Evolutionary conservation across 2,113 vertebrate genomes (phyloP).

Genomic region (Chroicocephalus ridibundus): DNA sequence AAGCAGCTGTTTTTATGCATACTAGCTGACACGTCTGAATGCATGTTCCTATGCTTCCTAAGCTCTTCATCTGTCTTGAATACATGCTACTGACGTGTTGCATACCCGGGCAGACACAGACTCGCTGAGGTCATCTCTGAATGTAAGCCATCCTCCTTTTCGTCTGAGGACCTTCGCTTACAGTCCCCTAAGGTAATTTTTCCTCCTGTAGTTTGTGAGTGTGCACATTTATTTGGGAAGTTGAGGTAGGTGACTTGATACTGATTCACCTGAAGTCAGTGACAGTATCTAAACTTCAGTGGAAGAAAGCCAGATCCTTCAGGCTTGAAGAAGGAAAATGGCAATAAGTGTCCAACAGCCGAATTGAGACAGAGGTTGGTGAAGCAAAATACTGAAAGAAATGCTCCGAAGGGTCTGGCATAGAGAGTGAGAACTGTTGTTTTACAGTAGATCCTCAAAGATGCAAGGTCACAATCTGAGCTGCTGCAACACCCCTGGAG

Average conservation of each 20-base stretch:
- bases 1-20: conserved; percentile 39
- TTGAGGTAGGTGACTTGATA: not conserved
- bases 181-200: not conserved
- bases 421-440: not conserved
- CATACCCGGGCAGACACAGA: not conserved
- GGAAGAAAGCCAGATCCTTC: not conserved
- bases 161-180: not conserved
- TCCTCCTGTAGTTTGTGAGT: not conserved
- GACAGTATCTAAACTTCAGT: not conserved
- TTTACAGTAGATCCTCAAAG: not conserved
- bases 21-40: conserved; percentile 47
- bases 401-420: not conserved
- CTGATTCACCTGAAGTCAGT: not conserved
- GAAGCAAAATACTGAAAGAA: not conserved
- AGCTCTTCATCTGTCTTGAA: conserved; percentile 54
- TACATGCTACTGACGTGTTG: conserved; percentile 5
- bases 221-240: not conserved
- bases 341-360: not conserved
- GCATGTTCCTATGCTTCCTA: conserved; percentile 25
- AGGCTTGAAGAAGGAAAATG: not conserved
- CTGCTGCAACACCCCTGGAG: not conserved
- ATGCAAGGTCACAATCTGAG: not conserved
- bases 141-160: not conserved
- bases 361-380: not conserved
- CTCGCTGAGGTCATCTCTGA: not conserved